phyloP scores from a whole-genome alignment of 2,113 vertebrate genomes.

The Corythornis madagascariensis region DNA sequence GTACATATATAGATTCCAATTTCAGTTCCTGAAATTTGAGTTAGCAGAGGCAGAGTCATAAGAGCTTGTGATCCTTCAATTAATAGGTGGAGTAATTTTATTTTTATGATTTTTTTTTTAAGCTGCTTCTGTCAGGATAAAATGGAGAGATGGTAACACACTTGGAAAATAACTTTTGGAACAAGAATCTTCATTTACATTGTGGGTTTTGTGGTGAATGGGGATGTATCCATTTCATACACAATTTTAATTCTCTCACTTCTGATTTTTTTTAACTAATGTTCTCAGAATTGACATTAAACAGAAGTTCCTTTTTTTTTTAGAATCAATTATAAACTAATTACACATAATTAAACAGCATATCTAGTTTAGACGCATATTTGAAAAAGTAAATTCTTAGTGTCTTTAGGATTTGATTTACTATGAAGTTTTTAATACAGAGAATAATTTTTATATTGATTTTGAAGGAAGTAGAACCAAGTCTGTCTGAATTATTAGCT shows the following conservation, averaged over 20 bases:
- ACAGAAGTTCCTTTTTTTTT: not conserved
- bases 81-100: not conserved
- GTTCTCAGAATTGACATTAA: not conserved
- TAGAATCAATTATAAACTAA: not conserved
- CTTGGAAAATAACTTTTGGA: not conserved
- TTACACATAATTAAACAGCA: not conserved
- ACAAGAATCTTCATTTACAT: not conserved
- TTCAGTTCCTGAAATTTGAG: not conserved
- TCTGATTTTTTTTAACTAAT: not conserved
- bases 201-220: not conserved
- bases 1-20: not conserved
- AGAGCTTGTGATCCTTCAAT: rapidly evolving
- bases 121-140: not conserved
- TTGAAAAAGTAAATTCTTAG: not conserved
- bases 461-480: not conserved
- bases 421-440: not conserved
- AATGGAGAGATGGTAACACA: not conserved
- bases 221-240: not conserved
- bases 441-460: not conserved
- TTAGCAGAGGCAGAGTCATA: not conserved
- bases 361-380: not conserved
- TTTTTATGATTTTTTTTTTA: not conserved
- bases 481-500: not conserved
- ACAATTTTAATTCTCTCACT: not conserved
- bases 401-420: not conserved